Conservation (phyloP, 2,113 vertebrate genomes). For the Lasiurus cinereus region DNA sequence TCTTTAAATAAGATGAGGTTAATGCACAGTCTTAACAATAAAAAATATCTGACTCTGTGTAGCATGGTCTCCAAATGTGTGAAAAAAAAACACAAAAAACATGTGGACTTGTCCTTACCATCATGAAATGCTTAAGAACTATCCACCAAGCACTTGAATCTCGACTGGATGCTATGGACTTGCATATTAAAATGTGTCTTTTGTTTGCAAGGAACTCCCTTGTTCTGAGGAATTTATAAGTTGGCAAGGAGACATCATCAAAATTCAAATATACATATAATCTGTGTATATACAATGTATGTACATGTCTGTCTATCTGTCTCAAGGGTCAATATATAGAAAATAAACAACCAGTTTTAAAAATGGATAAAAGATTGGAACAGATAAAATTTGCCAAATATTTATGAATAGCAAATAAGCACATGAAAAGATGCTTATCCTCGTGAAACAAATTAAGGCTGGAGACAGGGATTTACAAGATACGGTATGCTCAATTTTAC, state of each 20-base stretch:
- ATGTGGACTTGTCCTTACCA: neutral
- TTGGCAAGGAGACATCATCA: slow-evolving; percentile 15
- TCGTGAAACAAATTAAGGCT: neutral
- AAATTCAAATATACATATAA: slow-evolving; percentile 35
- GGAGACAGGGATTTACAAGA: neutral
- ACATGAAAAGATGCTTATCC: neutral
- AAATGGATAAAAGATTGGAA: neutral
- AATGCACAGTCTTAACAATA: slow-evolving; percentile 48
- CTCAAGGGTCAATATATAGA: slow-evolving; percentile 32
- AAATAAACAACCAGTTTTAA: neutral
- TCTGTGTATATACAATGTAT: neutral
- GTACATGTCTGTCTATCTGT: neutral
- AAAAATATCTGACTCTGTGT: slow-evolving; percentile 54
- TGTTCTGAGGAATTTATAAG: neutral
- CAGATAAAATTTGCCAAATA: slow-evolving; percentile 1
- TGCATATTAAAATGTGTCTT: neutral
- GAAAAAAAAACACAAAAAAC: neutral
- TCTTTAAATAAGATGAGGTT: slow-evolving; percentile 70
- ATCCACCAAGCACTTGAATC: neutral
- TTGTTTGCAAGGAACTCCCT: neutral
- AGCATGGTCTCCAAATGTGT: slow-evolving; percentile 62
- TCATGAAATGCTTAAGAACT: slow-evolving; percentile 2
- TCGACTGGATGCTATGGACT: neutral
- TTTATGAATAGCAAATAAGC: neutral
- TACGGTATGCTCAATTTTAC: neutral